Base-by-base conservation (phyloP, 2,113 vertebrate genomes). In the Montifringilla adamsi region DNA sequence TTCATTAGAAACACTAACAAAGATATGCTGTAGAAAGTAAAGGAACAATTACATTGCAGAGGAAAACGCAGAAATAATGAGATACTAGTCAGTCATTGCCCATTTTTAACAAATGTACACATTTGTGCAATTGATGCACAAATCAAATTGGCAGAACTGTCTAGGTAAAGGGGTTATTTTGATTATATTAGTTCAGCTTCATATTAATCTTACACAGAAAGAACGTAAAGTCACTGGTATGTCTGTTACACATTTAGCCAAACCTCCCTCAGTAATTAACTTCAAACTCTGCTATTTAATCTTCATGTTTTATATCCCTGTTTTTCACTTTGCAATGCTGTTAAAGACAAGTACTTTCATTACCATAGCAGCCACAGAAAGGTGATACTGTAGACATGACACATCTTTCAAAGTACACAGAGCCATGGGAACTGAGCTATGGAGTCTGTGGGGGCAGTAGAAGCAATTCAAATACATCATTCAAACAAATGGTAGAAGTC, bases 291-390 rank as follows among this genome's bases (percentile, higher is more conserved):
- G 15, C n/a, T 79, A 10, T 33, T 80, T 37, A 41, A 16, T 44
- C 10, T 28, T 62, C 9, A 2, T 60, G 41, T 19, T 70, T 81
- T 74, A 37, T 66, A 74, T 47, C 8, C 41, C 23, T 18, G 2
- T 31, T 89, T 91, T 88, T 81, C 59, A 53, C 20, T 60, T 63
- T 35, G 15, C 22, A 15, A 2, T 81, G 41, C 67, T 93, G 70
- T 82, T 73, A 66, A 87, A 75, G 83, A 33, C 12, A 35, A 77
- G 46, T 74, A 53, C 52, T 81, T 82, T 46, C 24, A 30, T 79
- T 92, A 18, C 88, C 43, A 85, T 81, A 85, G 84, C 47, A 95
- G 94, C 80, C 24, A 79, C 19, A 85, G 59, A 84, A 93, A 73
- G 1, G 6, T 55, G 77, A 72, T 53, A 70, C 30, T 52, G 35